Base-by-base conservation (phyloP, 1,140 invertebrate species). In the Hormaphis cornu region DNA sequence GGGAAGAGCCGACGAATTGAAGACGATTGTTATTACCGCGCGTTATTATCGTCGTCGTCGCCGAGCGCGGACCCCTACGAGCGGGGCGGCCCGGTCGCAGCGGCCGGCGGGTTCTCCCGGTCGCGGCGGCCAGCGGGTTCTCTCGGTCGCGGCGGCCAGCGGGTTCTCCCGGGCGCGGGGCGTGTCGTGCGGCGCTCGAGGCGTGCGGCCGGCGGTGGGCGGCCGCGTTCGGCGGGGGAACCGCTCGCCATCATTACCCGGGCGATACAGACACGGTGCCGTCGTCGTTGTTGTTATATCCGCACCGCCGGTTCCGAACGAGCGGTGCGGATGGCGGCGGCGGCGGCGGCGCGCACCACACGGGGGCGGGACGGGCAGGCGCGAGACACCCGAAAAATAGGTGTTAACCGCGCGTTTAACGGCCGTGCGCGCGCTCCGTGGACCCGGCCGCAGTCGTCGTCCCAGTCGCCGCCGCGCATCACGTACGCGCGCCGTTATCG, bases 1-100 rank as follows among this genome's bases (percentile, higher is more conserved):
- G n/a, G n/a, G n/a, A 66, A 66, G 50, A 48, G 61, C 33, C n/a
- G n/a, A 50, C 44, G 50, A 66, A 66, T 66, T 66, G 61, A 66
- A 66, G 61, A 66, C 50, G 50, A 66, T 66, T 66, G 50, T 66
- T 42, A 63, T 63, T 2, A 37, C 20, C n/a, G 24, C 40, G 35
- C 33, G 24, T 30, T 33, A 12, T 2, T 50, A 42, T 44, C 30
- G 48, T 66, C 22, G 61, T 30, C 40, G 58, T 16, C n/a, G 58
- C 14, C 9, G 20, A n/a, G 16, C 24, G 58, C 7, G 14, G 46
- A 50, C 30, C 30, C 5, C 30, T 33, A 4, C 30, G 52, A 12
- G 26, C 24, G 58, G 20, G 22, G 3, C 35, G n/a, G 16, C 26
- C 18, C 18, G 54, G 20, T 24, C 8, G 44, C 44, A 18, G 44